Evolutionary conservation across 2,888 invertebrate species (phyloP).

Genomic region (Megamerina dolium): DNA sequence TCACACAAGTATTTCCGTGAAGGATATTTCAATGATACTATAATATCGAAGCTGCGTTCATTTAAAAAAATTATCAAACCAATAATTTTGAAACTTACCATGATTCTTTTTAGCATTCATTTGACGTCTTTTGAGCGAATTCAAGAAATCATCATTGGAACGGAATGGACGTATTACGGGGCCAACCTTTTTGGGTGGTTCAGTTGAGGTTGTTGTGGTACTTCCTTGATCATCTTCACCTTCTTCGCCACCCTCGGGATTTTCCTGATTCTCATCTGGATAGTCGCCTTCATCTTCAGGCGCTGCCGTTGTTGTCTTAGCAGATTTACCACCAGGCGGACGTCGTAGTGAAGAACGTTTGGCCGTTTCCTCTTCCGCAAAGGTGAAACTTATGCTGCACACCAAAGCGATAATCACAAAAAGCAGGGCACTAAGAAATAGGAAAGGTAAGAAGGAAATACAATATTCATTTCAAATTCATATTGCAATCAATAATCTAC

Average conservation of each 20-base stretch:
- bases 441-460: not conserved
- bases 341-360: slow-evolving; percentile 39
- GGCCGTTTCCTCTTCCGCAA: slow-evolving; percentile 31
- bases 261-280: slow-evolving; percentile 53
- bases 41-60: no score
- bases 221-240: slow-evolving; percentile 39
- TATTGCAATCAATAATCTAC: no score
- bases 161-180: slow-evolving; percentile 70
- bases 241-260: slow-evolving; percentile 36
- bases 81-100: slow-evolving; percentile 18
- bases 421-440: slow-evolving; percentile 32
- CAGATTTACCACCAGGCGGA: slow-evolving; percentile 35
- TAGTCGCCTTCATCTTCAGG: slow-evolving; percentile 48
- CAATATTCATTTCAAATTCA: no score
- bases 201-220: slow-evolving; percentile 59
- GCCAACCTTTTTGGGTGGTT: slow-evolving; percentile 60
- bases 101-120: slow-evolving; percentile 62
- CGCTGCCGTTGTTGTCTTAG: slow-evolving; percentile 34
- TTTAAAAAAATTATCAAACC: no score
- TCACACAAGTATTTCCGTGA: no score
- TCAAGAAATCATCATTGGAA: slow-evolving; percentile 70
- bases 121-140: slow-evolving; percentile 65
- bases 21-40: no score
- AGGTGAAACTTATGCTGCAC: slow-evolving; percentile 30
- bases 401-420: slow-evolving; percentile 34